A percentile compares a stretch with the other conserved stretches of the same genome.
Conservation (phyloP, 2,888 invertebrate genomes). For the Erebia aethiops region DNA sequence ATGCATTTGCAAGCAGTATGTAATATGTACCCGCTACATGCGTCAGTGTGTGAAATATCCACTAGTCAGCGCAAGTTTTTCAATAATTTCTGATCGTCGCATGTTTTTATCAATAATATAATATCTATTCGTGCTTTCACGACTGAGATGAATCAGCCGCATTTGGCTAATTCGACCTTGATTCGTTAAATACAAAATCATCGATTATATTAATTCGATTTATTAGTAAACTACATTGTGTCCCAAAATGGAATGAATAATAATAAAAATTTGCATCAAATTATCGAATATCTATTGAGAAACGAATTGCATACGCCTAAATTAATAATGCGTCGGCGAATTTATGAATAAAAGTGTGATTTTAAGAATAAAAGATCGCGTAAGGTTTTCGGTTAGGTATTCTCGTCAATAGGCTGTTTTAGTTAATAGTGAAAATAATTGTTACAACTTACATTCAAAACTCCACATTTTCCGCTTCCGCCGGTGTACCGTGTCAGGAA, state of each 20-base stretch:
- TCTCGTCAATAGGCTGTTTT: background rate
- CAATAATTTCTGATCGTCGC: background rate
- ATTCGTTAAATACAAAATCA: background rate
- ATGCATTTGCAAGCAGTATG: no score
- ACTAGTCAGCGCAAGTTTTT: background rate
- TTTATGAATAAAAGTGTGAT: no score
- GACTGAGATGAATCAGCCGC: conserved; percentile 8
- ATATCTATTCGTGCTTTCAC: conserved; percentile 4
- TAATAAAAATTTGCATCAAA: conserved; percentile 23
- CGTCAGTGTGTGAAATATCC: no score
- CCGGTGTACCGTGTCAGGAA: conserved; percentile 61
- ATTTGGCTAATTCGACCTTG: conserved; percentile 12
- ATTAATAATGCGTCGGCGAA: background rate
- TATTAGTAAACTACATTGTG: conserved; percentile 8
- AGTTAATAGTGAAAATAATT: background rate
- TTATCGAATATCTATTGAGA: conserved; percentile 15
- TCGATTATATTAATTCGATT: conserved; percentile 12
- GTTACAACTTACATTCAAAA: conserved; percentile 64
- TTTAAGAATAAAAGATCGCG: background rate
- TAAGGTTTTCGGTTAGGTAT: background rate
- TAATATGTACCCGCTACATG: no score
- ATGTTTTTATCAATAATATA: background rate
- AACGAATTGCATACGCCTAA: conserved; percentile 15
- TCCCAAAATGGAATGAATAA: conserved; percentile 5
- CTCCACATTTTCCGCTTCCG: conserved; percentile 62